These are phyloP conservation scores for Babylonia areolata DNA, from an alignment of 1,140 invertebrate genomes.

Conservation along the genomic window DNA sequence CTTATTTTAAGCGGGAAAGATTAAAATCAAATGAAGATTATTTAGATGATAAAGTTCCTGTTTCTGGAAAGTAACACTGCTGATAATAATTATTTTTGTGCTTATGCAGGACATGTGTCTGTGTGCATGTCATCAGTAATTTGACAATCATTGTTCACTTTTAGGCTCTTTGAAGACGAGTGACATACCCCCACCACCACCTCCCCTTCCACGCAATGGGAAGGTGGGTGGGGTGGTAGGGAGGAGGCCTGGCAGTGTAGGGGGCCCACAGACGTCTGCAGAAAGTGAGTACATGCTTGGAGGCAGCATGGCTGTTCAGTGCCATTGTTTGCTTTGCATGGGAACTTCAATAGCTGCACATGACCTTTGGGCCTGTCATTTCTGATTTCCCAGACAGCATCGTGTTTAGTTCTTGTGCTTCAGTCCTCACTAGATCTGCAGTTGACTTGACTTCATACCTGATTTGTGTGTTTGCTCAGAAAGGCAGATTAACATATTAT, in stretches of 20 bases:
- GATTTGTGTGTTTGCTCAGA: background rate
- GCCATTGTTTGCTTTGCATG: constrained; percentile 19
- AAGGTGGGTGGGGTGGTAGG: constrained; percentile 10
- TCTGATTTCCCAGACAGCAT: background rate
- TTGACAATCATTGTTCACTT: constrained; percentile 6
- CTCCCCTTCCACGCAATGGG: constrained; percentile 35
- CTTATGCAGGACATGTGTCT: no score
- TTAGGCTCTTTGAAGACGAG: constrained; percentile 15
- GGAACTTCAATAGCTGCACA: background rate
- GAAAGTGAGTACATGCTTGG: constrained; percentile 14
- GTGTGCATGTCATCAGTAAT: background rate
- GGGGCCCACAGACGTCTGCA: background rate
- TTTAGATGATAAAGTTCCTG: no score
- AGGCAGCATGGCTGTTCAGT: constrained; percentile 20
- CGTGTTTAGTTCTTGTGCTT: background rate
- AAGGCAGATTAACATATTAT: background rate
- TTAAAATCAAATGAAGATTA: no score
- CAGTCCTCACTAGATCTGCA: background rate
- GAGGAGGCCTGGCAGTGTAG: background rate
- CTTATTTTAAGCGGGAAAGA: no score
- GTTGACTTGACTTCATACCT: background rate
- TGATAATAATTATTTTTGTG: no score
- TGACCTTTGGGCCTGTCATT: background rate
- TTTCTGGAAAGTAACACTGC: no score
- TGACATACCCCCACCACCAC: constrained; percentile 39